Evolutionary conservation across 2,113 vertebrate species (phyloP), one percentile per base, ranked within the genome.

Genomic region (Polypterus bichir): DNA sequence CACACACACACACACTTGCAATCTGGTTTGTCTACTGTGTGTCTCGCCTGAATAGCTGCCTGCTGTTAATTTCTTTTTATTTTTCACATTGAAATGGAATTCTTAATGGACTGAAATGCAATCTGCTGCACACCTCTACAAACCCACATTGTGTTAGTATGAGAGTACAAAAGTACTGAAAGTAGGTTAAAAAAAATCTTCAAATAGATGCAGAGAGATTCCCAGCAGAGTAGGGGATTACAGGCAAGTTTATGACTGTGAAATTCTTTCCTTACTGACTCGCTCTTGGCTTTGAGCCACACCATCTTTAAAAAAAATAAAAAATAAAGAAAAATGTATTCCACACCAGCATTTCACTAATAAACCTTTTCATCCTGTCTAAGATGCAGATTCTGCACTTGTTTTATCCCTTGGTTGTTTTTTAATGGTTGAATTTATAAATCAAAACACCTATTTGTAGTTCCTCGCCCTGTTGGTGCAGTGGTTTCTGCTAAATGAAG

Each of bases 141-240:
- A 27, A 27, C 27, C 27, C 27, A 27, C 27, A 27, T 27, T 27
- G 27, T 27, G 27, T 27, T 27, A 27, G 27, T 27, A 27, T 27
- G 27, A 27, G 27, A 27, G 27, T 27, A 27, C 27, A 27, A 27
- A 27, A 27, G 27, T 27, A 27, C 27, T 27, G 68, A 66, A 69
- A 74, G 75, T 69, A 76, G 72, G 73, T 74, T 79, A 75, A 74
- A 77, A 77, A 81, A 81, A 80, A 71, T 75, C 76, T 68, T 65
- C 63, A 56, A 70, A 73, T 8, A 75, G 75, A 83, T 81, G 81
- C 80, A 80, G 79, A 73, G 63, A 49, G 52, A 62, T 73, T 73
- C 70, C 71, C 69, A 54, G 67, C 71, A 65, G 63, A 64, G 67
- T 63, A 71, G 47, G 68, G 65, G 71, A 73, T 76, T 75, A 75